Evolutionary conservation across 2,113 vertebrate species (phyloP).

Genomic region (Lepus timidus): DNA sequence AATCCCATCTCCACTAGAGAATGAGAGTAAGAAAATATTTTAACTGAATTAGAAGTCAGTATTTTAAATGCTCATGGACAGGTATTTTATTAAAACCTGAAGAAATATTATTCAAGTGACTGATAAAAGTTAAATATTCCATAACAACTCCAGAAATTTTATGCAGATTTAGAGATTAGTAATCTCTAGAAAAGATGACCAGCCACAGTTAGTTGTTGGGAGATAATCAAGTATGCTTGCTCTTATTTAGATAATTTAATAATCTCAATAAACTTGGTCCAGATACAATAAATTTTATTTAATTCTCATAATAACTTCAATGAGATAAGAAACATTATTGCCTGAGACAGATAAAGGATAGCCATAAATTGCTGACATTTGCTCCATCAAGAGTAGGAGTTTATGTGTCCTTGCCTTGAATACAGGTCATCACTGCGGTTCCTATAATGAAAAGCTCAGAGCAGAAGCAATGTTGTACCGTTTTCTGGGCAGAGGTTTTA

Average conservation of each 20-base stretch:
- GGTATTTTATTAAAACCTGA: slow-evolving; percentile 12
- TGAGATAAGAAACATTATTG: neutral
- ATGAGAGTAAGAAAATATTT: neutral
- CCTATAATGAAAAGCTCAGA: neutral
- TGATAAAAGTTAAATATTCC: neutral
- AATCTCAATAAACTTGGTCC: slow-evolving; percentile 14
- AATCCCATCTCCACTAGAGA: neutral
- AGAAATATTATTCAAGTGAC: neutral
- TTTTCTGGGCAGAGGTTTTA: neutral
- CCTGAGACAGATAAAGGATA: neutral
- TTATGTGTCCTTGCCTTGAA: neutral
- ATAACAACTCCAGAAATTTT: slow-evolving; percentile 4
- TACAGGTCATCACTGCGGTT: neutral
- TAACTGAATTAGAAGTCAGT: neutral
- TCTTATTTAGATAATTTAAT: slow-evolving; percentile 6
- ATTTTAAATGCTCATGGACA: neutral
- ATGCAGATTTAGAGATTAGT: neutral
- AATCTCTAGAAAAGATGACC: neutral
- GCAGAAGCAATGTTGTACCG: neutral
- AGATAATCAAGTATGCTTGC: neutral
- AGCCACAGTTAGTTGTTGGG: neutral
- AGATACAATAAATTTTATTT: slow-evolving; percentile 28
- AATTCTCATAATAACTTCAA: neutral
- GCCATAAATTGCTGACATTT: neutral
- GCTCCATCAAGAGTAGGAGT: neutral